phyloP scores from a whole-genome alignment of 2,113 vertebrate genomes.

The Neoarius graeffei region DNA sequence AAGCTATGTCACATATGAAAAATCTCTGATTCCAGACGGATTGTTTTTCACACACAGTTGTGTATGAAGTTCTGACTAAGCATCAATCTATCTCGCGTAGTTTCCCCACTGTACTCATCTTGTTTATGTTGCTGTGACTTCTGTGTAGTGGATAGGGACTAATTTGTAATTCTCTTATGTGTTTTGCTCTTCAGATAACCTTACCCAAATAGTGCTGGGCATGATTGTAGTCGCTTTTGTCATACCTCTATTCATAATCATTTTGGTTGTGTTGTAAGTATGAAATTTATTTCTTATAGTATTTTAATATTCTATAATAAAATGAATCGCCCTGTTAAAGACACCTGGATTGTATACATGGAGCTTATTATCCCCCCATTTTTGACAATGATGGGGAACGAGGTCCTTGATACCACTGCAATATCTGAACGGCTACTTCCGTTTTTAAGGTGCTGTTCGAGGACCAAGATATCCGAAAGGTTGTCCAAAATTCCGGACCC shows the following conservation, averaged over 20 bases:
- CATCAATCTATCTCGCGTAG: not conserved
- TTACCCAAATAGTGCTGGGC: not conserved
- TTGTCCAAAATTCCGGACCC: constrained; percentile 44
- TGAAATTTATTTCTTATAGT: not conserved
- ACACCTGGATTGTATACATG: not conserved
- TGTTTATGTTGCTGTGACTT: not conserved
- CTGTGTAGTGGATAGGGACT: not conserved
- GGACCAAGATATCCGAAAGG: not conserved
- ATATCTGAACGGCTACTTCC: constrained; percentile 58
- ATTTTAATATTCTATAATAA: not conserved
- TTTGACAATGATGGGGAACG: not conserved
- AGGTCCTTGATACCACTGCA: constrained; percentile 35
- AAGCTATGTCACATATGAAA: not conserved
- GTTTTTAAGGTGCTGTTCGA: not conserved
- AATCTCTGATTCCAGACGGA: not conserved
- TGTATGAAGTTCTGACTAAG: not conserved
- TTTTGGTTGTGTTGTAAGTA: not conserved
- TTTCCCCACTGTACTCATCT: not conserved
- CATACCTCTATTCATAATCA: not conserved
- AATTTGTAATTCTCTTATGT: not conserved
- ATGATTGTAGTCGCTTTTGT: not conserved
- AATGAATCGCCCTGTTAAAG: not conserved
- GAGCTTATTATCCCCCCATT: not conserved
- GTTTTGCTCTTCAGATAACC: not conserved
- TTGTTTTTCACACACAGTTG: too few species aligned